Percentiles rank a stretch among this genome's conserved stretches.
These are phyloP conservation scores for Bujurquina vittata DNA, from an alignment of 2,113 vertebrate genomes.

Conservation along the genomic window DNA sequence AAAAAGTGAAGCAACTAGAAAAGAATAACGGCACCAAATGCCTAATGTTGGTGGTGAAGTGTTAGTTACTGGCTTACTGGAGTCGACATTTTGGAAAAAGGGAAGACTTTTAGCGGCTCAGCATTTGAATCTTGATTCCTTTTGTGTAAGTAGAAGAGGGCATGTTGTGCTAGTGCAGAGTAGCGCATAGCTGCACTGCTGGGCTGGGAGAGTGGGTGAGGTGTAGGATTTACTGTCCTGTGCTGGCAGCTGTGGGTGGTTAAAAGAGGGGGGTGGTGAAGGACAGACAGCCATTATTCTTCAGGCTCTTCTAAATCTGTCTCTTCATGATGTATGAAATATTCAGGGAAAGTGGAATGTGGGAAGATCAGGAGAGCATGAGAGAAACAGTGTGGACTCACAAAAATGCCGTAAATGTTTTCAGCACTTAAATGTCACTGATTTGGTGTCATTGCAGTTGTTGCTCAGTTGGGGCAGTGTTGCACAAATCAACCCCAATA, in stretches of 20 bases:
- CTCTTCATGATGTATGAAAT: conserved; percentile 57
- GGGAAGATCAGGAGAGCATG: conserved; percentile 31
- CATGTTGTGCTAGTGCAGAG: conserved; percentile 44
- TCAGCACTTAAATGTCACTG: conserved; percentile 19
- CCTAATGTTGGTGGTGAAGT: conserved; percentile 31
- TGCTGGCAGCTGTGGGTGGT: conserved; percentile 75
- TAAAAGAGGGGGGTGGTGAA: conserved; percentile 62
- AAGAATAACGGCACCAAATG: conserved; percentile 39
- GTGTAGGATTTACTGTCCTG: conserved; percentile 76
- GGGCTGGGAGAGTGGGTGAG: conserved; percentile 61
- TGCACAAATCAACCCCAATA: conserved; percentile 9
- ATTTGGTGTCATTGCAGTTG: background rate
- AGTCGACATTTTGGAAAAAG: conserved; percentile 37
- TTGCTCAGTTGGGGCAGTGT: conserved; percentile 36
- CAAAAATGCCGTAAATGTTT: conserved; percentile 24
- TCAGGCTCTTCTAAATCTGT: conserved; percentile 62
- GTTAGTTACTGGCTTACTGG: conserved; percentile 28
- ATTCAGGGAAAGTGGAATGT: conserved; percentile 63
- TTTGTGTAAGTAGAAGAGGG: conserved; percentile 34
- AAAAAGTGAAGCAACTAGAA: conserved; percentile 48
- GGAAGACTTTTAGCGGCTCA: conserved; percentile 1
- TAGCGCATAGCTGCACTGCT: conserved; percentile 49
- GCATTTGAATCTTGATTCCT: conserved; percentile 24
- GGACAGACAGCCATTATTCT: conserved; percentile 70
- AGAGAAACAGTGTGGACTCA: conserved; percentile 18